These are phyloP conservation scores for Rhombomys opimus DNA, from an alignment of 2,113 vertebrate genomes.

Conservation along the genomic window DNA sequence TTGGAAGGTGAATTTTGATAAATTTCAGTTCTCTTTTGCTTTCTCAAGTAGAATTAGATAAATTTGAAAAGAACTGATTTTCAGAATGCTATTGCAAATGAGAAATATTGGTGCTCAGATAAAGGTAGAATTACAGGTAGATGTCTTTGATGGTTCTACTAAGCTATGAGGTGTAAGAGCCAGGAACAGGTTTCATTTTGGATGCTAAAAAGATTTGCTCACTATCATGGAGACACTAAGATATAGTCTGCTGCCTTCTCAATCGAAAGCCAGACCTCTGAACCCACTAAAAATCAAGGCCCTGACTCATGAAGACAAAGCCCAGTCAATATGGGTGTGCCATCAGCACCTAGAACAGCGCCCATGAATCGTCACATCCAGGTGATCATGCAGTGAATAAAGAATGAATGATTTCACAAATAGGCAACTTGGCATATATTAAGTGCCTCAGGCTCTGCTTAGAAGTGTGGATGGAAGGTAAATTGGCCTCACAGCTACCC, in stretches of 20 bases:
- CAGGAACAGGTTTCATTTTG: slow-evolving; percentile 21
- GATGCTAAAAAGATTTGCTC: not conserved
- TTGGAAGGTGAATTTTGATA: slow-evolving; percentile 28
- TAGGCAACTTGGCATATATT: not conserved
- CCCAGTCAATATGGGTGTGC: not conserved
- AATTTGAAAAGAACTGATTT: slow-evolving; percentile 35
- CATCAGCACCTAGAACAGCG: not conserved
- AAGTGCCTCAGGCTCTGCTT: slow-evolving; percentile 28
- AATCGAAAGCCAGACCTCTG: not conserved
- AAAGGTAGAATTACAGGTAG: not conserved
- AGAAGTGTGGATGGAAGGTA: not conserved
- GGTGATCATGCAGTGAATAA: not conserved
- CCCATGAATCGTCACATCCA: not conserved
- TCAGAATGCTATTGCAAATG: not conserved
- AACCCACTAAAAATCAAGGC: not conserved
- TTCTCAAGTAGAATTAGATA: not conserved
- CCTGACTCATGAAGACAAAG: not conserved
- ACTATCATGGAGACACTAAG: not conserved
- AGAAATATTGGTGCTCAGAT: not conserved
- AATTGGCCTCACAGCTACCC: not conserved
- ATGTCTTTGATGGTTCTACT: not conserved
- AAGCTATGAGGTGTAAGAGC: not conserved
- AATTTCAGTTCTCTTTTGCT: not conserved
- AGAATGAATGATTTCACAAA: not conserved
- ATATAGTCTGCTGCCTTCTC: not conserved